phyloP scores from a whole-genome alignment of 2,113 vertebrate species.

The Tympanuchus pallidicinctus region DNA sequence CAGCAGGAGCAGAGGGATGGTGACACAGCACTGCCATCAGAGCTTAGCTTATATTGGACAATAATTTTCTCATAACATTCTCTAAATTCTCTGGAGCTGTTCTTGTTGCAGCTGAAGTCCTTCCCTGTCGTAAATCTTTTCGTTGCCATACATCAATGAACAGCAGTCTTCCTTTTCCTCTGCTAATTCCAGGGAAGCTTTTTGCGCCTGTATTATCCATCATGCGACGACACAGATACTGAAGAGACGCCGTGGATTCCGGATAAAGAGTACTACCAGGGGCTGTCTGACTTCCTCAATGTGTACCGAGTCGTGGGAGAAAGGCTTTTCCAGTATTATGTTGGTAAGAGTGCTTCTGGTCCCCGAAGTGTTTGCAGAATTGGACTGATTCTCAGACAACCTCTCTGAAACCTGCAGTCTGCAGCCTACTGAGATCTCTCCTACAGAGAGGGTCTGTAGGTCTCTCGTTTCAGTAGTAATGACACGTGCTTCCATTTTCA shows the following conservation, averaged over 20 bases:
- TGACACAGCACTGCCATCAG: neutral
- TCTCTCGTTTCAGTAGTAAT: neutral
- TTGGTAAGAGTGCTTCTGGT: slow-evolving; percentile 80
- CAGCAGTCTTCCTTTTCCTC: neutral
- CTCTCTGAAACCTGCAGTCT: neutral
- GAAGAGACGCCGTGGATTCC: slow-evolving; percentile 90
- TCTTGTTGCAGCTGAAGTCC: neutral
- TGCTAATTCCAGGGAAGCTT: slow-evolving; percentile 84
- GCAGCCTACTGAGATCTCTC: neutral
- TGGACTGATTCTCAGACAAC: neutral
- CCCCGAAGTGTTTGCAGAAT: neutral
- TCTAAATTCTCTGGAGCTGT: neutral
- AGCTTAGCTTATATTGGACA: neutral
- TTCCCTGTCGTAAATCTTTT: neutral
- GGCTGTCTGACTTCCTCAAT: slow-evolving; percentile 91
- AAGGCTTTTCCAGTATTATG: slow-evolving; percentile 82
- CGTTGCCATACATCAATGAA: neutral
- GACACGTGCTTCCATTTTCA: neutral
- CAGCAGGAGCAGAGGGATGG: neutral
- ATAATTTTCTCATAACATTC: neutral
- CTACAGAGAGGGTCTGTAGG: neutral
- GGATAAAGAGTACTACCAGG: slow-evolving; percentile 88
- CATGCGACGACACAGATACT: slow-evolving; percentile 56
- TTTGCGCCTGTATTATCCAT: slow-evolving; percentile 93
- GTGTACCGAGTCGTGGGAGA: slow-evolving; percentile 81